Percentiles rank a stretch among this genome's conserved stretches.
Conservation (phyloP, 2,113 vertebrate species). For the Catharus minimus region DNA sequence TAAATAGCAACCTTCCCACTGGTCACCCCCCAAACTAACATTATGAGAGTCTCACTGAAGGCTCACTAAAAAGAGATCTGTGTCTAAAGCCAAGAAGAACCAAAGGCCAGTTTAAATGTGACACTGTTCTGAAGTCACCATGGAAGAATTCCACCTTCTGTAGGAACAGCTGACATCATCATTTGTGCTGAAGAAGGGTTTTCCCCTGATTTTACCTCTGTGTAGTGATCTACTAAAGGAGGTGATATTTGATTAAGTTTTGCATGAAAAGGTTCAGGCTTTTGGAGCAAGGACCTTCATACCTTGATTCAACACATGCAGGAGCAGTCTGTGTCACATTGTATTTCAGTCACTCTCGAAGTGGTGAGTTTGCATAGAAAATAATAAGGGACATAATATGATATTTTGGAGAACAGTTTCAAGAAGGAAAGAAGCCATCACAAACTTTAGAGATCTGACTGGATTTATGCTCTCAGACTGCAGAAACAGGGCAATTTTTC, state of each 20-base stretch:
- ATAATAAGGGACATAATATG: not conserved
- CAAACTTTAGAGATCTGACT: not conserved
- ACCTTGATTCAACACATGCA: not conserved
- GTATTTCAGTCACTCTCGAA: not conserved
- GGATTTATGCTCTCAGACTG: not conserved
- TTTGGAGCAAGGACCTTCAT: not conserved
- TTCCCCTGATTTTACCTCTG: not conserved
- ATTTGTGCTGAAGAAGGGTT: not conserved
- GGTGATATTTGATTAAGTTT: not conserved
- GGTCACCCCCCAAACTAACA: not conserved
- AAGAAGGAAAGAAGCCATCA: not conserved
- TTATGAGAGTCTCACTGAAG: not conserved
- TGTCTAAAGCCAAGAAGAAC: not conserved
- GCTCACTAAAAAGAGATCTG: not conserved
- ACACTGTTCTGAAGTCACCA: not conserved
- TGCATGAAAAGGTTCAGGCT: not conserved
- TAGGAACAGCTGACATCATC: not conserved
- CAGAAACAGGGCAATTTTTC: not conserved
- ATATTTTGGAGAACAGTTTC: not conserved
- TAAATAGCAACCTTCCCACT: not conserved
- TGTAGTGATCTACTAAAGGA: not conserved
- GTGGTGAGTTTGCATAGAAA: not conserved
- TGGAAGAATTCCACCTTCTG: not conserved
- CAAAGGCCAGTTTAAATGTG: not conserved
- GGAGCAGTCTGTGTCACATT: not conserved